Percentiles rank a stretch among this genome's conserved stretches.
Conservation (phyloP, 2,888 invertebrate genomes). For the Seira ritae region DNA sequence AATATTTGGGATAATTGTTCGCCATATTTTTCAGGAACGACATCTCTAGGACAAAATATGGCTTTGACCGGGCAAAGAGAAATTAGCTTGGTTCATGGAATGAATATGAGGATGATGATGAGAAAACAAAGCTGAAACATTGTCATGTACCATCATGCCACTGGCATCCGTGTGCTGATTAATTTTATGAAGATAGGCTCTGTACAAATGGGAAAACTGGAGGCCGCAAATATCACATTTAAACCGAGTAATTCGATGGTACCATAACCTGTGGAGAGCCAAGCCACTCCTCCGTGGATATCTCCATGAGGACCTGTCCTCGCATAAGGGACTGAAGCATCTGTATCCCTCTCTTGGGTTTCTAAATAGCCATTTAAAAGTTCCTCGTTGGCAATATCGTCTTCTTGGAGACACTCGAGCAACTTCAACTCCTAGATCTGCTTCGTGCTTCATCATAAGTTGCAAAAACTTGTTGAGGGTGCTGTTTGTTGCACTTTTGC, state of each 20-base stretch:
- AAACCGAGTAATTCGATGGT: constrained; percentile 76
- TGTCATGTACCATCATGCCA: too few species aligned
- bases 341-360: constrained; percentile 55
- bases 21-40: too few species aligned
- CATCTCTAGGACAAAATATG: too few species aligned
- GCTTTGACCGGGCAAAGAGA: too few species aligned
- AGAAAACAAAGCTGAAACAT: too few species aligned
- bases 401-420: constrained; percentile 36
- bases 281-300: constrained; percentile 61
- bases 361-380: constrained; percentile 52
- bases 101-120: too few species aligned
- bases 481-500: neutral
- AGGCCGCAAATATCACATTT: constrained; percentile 78
- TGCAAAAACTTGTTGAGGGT: constrained; percentile 17
- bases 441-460: neutral
- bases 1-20: too few species aligned
- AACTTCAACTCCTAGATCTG: neutral
- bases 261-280: constrained; percentile 78
- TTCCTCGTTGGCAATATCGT: constrained; percentile 58
- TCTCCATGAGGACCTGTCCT: constrained; percentile 51
- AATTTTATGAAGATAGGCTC: constrained; percentile 77
- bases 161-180: constrained; percentile 16
- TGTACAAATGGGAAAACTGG: constrained; percentile 77
- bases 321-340: constrained; percentile 65
- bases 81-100: too few species aligned